Base-by-base conservation (phyloP, 2,113 vertebrate genomes). In the Charadrius vociferus region DNA sequence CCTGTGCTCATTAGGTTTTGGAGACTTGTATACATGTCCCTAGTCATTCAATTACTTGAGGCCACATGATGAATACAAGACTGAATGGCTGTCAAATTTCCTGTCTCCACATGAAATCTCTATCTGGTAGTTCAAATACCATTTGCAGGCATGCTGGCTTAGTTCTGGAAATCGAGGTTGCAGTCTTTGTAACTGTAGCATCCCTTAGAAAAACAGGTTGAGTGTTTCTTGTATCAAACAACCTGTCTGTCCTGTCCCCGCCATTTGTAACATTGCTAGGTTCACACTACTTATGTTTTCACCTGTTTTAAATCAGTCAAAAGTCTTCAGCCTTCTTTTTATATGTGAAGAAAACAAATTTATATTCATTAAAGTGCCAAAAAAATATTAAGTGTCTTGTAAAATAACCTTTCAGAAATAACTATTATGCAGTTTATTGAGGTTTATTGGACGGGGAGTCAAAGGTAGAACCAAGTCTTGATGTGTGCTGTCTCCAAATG, bases 31-130 rank as follows among this genome's bases (percentile, higher is more conserved):
- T 87, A 81, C 83, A 45, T 72, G 89, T 80, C 84, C 50, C 61
- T 77, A 93, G 53, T 89, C 39, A 75, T 70, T 91, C 73, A 73
- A 23, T 93, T 86, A 79, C 73, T 71, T 61, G 81, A 87, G 88
- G 86, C 68, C 80, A 43, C n/a, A 12, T 79, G 80, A 63, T 81
- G 67, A 93, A 86, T 82, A 55, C 55, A 92, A 74, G 92, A 47
- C 91, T 50, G 55, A 95, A 85, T 55, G 86, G 67, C 86, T 93
- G 93, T 96, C 91, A 88, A 89, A 96, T 97, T 97, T 97, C 95
- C 94, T 97, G 93, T 94, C 89, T 91, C 93, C 15, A 13, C 95
- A 73, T 93, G 93, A 95, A 94, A 93, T 93, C 66, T 96, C 77
- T 96, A 85, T 95, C 91, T 94, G 71, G 53, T 85, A 66, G 74